Base-by-base conservation (phyloP, 1,140 invertebrate genomes). In the Aricia agestis region DNA sequence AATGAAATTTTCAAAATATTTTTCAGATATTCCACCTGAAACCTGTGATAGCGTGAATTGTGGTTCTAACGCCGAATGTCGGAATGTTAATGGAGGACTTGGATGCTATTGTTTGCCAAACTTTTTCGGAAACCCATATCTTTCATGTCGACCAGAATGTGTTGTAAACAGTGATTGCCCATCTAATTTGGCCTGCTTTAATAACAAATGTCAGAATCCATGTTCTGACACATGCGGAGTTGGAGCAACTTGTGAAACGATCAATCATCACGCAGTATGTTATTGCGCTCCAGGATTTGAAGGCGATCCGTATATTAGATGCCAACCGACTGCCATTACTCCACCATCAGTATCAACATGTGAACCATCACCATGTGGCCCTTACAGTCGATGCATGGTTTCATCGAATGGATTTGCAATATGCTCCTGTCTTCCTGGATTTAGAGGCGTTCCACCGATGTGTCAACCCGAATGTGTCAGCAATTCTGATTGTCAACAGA, bases 381-480 rank as follows among this genome's bases (percentile, higher is more conserved):
- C 96, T 3, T 95, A 95, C 82, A 95, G 95, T 59, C 93, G 96
- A 76, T 97, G 97, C 80, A 89, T 95, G 45, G 93, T 95, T 67
- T 96, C 94, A 7, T 84, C 88, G 72, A 92, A 95, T 82, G 96
- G 95, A 31, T 94, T 94, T 80, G 95, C 96, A 0, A 93, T 95
- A 6, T 98, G 97, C 76, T 96, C 95, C 15, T 98, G 97, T 82
- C 83, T 97, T 63, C 95, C 96, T 1, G 95, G 94, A 52, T 97
- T 94, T 80, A 94, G 94, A 83, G 97, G 97, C 59, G 93, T 95
- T 75, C 95, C 97, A 65, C 96, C 96, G 42, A 93, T 94, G 78
- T 97, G 96, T 78, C 95, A 95, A 87, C 95, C 96, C 31, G 95
- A 96, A 89, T 97, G 96, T 88, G 93, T 96, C 13, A 95, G 95